Evolutionary conservation across 2,888 invertebrate species (phyloP), one percentile per base, ranked within the genome.

Genomic region (Bedellia somnulentella): DNA sequence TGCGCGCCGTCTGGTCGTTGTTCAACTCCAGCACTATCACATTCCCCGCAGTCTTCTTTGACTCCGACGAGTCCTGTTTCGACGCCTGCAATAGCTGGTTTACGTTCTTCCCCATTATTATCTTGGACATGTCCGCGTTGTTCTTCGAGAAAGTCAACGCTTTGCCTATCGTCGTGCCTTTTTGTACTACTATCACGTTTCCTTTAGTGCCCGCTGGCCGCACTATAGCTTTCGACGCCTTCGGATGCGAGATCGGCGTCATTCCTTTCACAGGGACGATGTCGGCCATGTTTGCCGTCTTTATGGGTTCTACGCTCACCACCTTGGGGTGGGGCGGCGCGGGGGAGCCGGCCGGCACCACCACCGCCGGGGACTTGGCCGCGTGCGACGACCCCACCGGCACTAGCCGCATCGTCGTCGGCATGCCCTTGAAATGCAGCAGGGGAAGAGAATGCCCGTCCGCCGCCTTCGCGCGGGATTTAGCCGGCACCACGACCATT

Each of bases 131-230:
- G 36, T 77, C 76, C 35, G 59, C 71, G 6, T 63, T 63, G 39
- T 71, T 75, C 46, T 75, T 77, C 1, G 71, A 56, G 34, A 77
- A 71, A 9, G 68, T 52, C 34, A 78, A 45, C 5, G 73, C 60
- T 52, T 77, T 78, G 26, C 77, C 76, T 44, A 79, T 55, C 15
- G 76, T 54, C 13, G 75, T 62, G 24, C 79, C 79, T 46, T 82
- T 82, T 44, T 80, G 80, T 15, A 82, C 78, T 13, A 82, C 78
- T 40, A 82, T 80, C 14, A 82, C 68, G 45, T 77, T 81, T 29
- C 80, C 76, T 52, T 81, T 82, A 14, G 71, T 52, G 38, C 57
- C 67, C 25, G 61, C 54, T 12, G 71, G 62, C 35, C 76, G 50
- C 13, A 73, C 57, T 29, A 76, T 70, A 2, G 76, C 71, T 41